A percentile compares a stretch with the other conserved stretches of the same genome.
Conservation (phyloP, 2,797 vertebrate genomes). For the Rhinogobio ventralis region DNA sequence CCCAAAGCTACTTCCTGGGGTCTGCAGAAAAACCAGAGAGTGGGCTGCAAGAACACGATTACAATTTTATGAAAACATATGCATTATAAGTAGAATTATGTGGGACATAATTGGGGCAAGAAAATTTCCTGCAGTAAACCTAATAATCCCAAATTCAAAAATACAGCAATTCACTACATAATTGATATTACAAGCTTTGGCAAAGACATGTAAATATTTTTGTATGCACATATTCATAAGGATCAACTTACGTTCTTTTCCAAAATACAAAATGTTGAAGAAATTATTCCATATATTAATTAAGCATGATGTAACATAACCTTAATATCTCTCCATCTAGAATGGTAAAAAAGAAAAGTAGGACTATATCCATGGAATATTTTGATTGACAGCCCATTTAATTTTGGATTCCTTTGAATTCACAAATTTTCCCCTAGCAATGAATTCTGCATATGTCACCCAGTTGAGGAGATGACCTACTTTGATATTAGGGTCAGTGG, state of each 20-base stretch:
- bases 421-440: slow-evolving; percentile 3
- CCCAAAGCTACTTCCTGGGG: slow-evolving; percentile 42
- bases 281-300: background rate
- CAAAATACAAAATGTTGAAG: background rate
- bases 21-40: slow-evolving; percentile 22
- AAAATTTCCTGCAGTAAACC: background rate
- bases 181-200: slow-evolving; percentile 14
- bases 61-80: slow-evolving; percentile 7
- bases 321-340: slow-evolving; percentile 14
- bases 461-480: background rate
- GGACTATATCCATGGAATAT: background rate
- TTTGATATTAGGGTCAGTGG: slow-evolving; percentile 41
- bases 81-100: background rate
- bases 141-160: slow-evolving; percentile 26
- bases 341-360: background rate
- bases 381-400: slow-evolving; percentile 25
- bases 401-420: slow-evolving; percentile 22
- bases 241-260: background rate
- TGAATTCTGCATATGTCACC: slow-evolving; percentile 34
- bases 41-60: background rate
- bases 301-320: background rate
- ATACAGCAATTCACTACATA: background rate
- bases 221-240: background rate
- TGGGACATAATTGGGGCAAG: background rate
- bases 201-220: background rate